Conservation (phyloP, 1,140 invertebrate genomes). For the Procambarus clarkii region DNA sequence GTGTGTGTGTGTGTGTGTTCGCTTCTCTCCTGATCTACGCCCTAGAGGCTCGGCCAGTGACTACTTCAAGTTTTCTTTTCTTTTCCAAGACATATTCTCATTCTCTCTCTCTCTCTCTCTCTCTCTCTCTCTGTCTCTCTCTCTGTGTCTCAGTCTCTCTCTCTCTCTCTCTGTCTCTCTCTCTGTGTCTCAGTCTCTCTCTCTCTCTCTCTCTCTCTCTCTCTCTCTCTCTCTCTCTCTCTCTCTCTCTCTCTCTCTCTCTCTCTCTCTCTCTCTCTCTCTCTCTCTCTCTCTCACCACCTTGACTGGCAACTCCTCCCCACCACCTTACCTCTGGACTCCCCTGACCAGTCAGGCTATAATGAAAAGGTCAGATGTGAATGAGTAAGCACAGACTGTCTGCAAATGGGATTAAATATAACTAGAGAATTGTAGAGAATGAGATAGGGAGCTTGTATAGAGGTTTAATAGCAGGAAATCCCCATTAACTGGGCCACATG, state of each 20-base stretch:
- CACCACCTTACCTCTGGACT: neutral
- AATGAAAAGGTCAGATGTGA: slow-evolving; percentile 50
- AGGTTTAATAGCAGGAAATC: neutral
- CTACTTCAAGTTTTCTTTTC: no score
- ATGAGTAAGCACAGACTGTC: slow-evolving; percentile 35
- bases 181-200: neutral
- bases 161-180: slow-evolving; percentile 12
- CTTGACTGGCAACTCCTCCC: neutral
- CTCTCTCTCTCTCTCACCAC: neutral
- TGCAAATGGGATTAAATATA: slow-evolving; percentile 35
- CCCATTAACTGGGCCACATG: neutral
- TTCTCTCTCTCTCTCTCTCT: neutral
- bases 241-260: neutral
- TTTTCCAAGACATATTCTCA: neutral
- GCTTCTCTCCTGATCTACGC: no score
- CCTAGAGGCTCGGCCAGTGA: no score
- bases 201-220: no score
- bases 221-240: no score
- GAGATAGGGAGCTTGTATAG: neutral
- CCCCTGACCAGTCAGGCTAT: neutral
- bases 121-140: slow-evolving; percentile 6
- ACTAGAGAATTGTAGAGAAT: neutral
- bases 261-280: neutral
- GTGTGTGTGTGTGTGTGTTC: no score
- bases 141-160: slow-evolving; percentile 14